These are phyloP conservation scores for Platichthys flesus DNA, from an alignment of 2,113 vertebrate species.

Conservation along the genomic window DNA sequence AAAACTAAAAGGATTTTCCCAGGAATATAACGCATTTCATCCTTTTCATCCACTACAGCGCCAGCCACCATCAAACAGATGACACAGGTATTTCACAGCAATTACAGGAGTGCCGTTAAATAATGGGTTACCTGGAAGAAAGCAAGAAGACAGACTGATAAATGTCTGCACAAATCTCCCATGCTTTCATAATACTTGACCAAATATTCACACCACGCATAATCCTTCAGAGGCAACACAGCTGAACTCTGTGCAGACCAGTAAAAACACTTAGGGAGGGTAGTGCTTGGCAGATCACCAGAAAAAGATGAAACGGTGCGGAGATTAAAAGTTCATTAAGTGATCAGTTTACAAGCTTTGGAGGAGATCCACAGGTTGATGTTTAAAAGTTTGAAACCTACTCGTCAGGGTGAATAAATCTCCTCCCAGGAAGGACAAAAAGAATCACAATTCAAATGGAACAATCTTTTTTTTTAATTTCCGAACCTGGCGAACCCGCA, in stretches of 20 bases:
- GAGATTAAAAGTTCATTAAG: slow-evolving; percentile 47
- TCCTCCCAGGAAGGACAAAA: background rate
- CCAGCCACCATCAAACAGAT: slow-evolving; percentile 54
- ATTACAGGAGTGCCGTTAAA: slow-evolving; percentile 56
- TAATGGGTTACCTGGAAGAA: slow-evolving; percentile 47
- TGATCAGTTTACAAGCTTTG: slow-evolving; percentile 49
- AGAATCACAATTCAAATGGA: background rate
- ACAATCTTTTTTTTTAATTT: background rate
- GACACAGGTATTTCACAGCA: slow-evolving; percentile 59
- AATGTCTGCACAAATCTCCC: slow-evolving; percentile 28
- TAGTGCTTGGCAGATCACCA: slow-evolving; percentile 38
- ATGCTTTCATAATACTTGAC: background rate
- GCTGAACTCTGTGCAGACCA: slow-evolving; percentile 16
- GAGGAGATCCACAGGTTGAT: slow-evolving; percentile 18
- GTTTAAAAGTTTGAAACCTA: slow-evolving; percentile 38
- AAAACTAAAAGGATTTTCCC: slow-evolving; percentile 54
- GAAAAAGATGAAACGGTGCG: slow-evolving; percentile 12
- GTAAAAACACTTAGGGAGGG: slow-evolving; percentile 13
- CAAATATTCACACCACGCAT: slow-evolving; percentile 8
- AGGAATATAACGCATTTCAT: slow-evolving; percentile 42
- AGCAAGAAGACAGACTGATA: slow-evolving; percentile 33
- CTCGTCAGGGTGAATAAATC: no score
- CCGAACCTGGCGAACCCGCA: background rate
- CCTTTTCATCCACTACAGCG: slow-evolving; percentile 52
- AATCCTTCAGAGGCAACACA: slow-evolving; percentile 16